These are phyloP conservation scores for Apis cerana DNA, from an alignment of 1,140 invertebrate genomes.

Conservation along the genomic window DNA sequence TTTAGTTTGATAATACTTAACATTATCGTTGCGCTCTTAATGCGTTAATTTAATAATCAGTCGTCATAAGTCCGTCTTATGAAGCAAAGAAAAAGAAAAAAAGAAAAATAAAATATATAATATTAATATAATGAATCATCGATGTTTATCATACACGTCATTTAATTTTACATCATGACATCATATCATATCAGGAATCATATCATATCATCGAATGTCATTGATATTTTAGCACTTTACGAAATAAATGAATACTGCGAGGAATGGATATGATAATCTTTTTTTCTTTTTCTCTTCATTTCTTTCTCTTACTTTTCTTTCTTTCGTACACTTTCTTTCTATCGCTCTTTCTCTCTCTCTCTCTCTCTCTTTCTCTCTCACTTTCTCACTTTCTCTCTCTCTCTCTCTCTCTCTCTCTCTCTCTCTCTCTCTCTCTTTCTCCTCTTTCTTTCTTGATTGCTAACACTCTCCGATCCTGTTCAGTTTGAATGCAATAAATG, in stretches of 20 bases:
- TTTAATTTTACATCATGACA: not conserved
- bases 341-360: slow-evolving; percentile 8
- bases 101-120: not conserved
- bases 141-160: not conserved
- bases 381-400: not conserved
- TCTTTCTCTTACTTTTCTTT: not conserved
- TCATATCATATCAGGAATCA: slow-evolving; percentile 1
- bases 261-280: slow-evolving; percentile 7
- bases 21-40: slow-evolving; percentile 24
- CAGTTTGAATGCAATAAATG: slow-evolving; percentile 47
- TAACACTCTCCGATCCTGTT: slow-evolving; percentile 3
- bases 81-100: not conserved
- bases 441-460: not conserved
- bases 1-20: slow-evolving; percentile 33
- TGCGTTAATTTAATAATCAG: slow-evolving; percentile 27
- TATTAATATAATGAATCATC: not conserved
- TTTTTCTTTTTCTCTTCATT: slow-evolving; percentile 19
- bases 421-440: not conserved
- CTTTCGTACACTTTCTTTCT: not conserved
- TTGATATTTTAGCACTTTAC: not conserved
- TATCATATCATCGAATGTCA: slow-evolving; percentile 5
- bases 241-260: not conserved
- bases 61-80: not conserved
- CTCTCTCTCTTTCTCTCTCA: not conserved
- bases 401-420: not conserved